Evolutionary conservation across 2,113 vertebrate genomes (phyloP).

Genomic region (Chloropsis hardwickii): DNA sequence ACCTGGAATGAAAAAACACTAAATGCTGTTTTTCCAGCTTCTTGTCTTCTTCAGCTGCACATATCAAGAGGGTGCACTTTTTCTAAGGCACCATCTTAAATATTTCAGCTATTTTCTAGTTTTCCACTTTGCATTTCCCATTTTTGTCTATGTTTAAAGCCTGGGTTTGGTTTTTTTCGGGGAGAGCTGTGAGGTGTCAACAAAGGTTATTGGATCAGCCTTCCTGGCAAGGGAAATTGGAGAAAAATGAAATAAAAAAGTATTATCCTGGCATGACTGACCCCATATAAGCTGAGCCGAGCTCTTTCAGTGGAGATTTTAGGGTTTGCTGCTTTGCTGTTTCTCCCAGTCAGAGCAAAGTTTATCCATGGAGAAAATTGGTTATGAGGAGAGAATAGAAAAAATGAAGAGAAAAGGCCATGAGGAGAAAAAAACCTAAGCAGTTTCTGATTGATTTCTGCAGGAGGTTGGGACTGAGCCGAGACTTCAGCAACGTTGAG

Average conservation of each 20-base stretch:
- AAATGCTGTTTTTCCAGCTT: neutral
- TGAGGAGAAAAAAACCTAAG: accelerated
- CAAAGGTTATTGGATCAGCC: neutral
- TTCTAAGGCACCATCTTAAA: neutral
- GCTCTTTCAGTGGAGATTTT: neutral
- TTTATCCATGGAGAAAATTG: conserved; percentile 51
- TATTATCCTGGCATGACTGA: neutral
- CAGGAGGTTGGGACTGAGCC: neutral
- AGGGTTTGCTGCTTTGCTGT: neutral
- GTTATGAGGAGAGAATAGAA: neutral
- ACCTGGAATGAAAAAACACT: neutral
- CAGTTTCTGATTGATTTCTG: neutral
- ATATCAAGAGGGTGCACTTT: accelerated
- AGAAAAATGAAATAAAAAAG: neutral
- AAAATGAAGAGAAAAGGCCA: neutral
- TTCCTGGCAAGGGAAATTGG: neutral
- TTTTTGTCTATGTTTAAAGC: neutral
- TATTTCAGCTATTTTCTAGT: neutral
- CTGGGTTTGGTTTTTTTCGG: neutral
- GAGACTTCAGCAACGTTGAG: neutral
- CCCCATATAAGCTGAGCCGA: neutral
- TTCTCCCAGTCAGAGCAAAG: neutral
- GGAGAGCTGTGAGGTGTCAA: neutral
- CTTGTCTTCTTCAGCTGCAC: neutral
- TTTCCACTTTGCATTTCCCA: neutral